Evolutionary conservation across 2,888 invertebrate species (phyloP).

Genomic region (Eurytoma adleriae): DNA sequence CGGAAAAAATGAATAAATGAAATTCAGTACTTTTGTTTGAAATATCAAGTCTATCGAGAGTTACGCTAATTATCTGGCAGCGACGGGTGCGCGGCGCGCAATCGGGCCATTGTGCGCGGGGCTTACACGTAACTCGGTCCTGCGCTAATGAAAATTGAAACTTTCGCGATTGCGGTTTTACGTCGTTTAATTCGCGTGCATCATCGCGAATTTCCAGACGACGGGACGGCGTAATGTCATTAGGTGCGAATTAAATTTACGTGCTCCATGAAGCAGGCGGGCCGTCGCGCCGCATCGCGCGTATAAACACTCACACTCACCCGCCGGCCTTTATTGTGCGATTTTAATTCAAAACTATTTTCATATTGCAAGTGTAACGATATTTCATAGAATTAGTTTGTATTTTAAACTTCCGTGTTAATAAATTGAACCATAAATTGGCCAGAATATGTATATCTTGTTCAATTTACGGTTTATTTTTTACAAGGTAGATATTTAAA

Average conservation of each 20-base stretch:
- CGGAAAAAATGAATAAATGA: no score
- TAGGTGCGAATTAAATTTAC: conserved; percentile 61
- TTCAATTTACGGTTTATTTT: no score
- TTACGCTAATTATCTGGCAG: conserved; percentile 19
- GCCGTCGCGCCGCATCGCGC: background rate
- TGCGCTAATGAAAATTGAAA: conserved; percentile 48
- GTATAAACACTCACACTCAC: conserved; percentile 21
- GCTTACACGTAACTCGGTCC: background rate
- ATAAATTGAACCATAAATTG: no score
- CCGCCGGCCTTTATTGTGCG: conserved; percentile 1
- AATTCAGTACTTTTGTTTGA: no score
- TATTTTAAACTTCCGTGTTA: no score
- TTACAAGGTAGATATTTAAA: no score
- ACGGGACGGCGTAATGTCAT: conserved; percentile 58
- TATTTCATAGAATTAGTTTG: no score
- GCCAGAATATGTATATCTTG: no score
- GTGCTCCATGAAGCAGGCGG: conserved; percentile 59
- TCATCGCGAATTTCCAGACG: conserved; percentile 59
- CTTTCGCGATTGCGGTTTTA: conserved; percentile 52
- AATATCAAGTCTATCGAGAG: background rate
- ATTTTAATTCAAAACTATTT: conserved; percentile 17
- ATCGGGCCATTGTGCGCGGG: conserved; percentile 5
- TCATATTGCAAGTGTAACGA: no score
- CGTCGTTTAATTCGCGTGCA: conserved; percentile 46
- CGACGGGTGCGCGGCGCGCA: background rate